Percentiles rank a stretch among this genome's conserved stretches.
Conservation (phyloP, 2,888 invertebrate genomes). For the Apamea epomidion region DNA sequence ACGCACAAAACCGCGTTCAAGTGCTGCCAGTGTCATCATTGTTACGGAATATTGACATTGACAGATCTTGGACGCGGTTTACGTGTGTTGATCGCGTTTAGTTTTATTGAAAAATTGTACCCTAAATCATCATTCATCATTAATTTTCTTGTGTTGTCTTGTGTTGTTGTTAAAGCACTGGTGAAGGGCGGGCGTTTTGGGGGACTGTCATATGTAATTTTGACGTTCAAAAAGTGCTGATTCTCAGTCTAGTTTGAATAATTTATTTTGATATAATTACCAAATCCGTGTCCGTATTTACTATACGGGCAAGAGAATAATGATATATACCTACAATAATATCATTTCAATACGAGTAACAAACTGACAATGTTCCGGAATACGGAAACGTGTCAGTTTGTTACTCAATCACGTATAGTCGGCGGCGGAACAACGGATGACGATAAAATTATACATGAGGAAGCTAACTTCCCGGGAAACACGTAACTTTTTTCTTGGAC, state of each 20-base stretch:
- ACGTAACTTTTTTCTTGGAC: conserved; percentile 35
- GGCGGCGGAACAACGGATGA: conserved; percentile 28
- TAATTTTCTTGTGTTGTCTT: neutral
- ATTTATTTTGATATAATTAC: neutral
- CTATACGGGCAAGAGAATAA: neutral
- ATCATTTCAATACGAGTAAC: conserved; percentile 9
- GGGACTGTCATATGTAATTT: neutral
- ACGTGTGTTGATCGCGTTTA: too few relatives aligned
- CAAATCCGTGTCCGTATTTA: neutral
- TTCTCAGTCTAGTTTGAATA: neutral
- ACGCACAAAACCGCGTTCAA: neutral
- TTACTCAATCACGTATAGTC: conserved; percentile 27
- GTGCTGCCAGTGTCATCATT: neutral
- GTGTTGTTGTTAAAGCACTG: neutral
- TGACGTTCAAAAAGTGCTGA: neutral
- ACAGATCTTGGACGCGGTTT: too few relatives aligned
- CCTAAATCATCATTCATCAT: neutral
- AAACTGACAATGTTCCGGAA: neutral
- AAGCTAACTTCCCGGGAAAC: conserved; percentile 53
- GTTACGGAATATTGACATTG: too few relatives aligned
- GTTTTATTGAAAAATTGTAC: too few relatives aligned
- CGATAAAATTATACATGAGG: conserved; percentile 52
- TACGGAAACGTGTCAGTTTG: conserved; percentile 26
- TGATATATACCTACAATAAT: neutral
- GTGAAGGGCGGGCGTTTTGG: too few relatives aligned